phyloP scores from a whole-genome alignment of 2,888 invertebrate species.

The Lasius fuliginosus region DNA sequence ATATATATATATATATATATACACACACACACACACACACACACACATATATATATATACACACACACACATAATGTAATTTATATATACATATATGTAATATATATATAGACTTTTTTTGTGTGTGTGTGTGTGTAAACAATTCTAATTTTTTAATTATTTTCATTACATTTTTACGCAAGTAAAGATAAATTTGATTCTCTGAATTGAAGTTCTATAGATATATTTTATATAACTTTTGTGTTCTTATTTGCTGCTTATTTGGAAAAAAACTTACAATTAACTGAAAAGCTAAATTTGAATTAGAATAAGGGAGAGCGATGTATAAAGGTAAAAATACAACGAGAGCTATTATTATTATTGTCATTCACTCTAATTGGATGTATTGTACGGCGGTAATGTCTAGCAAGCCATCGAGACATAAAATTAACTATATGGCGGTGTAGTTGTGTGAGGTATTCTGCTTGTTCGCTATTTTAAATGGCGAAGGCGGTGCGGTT shows the following conservation, averaged over 20 bases:
- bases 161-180: neutral
- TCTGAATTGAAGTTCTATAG: neutral
- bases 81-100: too few relatives aligned
- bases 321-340: neutral
- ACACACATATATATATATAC: too few relatives aligned
- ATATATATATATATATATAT: too few relatives aligned
- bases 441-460: conserved; percentile 7
- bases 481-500: conserved; percentile 18
- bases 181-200: neutral
- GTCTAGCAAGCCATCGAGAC: conserved; percentile 14
- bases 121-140: too few relatives aligned
- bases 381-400: conserved; percentile 10
- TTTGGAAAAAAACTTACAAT: neutral
- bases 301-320: neutral
- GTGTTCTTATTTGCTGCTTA: too few relatives aligned
- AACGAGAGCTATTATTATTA: neutral
- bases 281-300: neutral
- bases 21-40: too few relatives aligned
- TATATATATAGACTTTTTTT: neutral
- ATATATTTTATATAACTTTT: neutral
- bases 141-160: conserved; percentile 1
- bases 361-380: conserved; percentile 5
- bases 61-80: too few relatives aligned
- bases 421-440: conserved; percentile 27
- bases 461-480: conserved; percentile 39